phyloP scores from a whole-genome alignment of 2,113 vertebrate genomes.

The Xiphophorus maculatus region DNA sequence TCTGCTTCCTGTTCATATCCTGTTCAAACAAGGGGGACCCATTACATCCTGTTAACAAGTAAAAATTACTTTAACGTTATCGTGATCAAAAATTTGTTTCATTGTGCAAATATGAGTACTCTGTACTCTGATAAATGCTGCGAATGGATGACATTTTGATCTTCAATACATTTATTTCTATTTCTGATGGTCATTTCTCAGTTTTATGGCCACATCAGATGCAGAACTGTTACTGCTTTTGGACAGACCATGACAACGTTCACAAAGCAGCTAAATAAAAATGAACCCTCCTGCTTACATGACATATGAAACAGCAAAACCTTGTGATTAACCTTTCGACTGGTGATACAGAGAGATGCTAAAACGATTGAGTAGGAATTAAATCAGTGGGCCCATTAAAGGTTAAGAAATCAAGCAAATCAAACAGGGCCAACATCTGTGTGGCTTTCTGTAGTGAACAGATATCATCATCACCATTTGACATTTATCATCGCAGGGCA shows the following conservation, averaged over 20 bases:
- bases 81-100: background rate
- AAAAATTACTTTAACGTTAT: background rate
- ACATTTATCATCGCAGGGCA: constrained; percentile 36
- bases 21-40: constrained; percentile 29
- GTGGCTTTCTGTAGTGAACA: background rate
- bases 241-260: too few species aligned
- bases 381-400: background rate
- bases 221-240: background rate
- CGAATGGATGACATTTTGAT: too few species aligned
- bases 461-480: constrained; percentile 13
- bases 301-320: background rate
- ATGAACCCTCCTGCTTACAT: too few species aligned
- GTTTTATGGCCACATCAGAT: background rate
- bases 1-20: constrained; percentile 64
- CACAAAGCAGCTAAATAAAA: background rate
- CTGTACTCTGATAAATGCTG: too few species aligned
- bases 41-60: constrained; percentile 27
- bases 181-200: too few species aligned
- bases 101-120: too few species aligned
- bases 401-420: background rate
- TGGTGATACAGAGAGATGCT: background rate
- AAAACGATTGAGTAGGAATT: background rate
- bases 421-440: background rate
- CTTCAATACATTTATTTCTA: too few species aligned
- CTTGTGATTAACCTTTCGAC: too few species aligned